Conservation (phyloP, 2,888 invertebrate genomes). For the Xiphydria camelus region DNA sequence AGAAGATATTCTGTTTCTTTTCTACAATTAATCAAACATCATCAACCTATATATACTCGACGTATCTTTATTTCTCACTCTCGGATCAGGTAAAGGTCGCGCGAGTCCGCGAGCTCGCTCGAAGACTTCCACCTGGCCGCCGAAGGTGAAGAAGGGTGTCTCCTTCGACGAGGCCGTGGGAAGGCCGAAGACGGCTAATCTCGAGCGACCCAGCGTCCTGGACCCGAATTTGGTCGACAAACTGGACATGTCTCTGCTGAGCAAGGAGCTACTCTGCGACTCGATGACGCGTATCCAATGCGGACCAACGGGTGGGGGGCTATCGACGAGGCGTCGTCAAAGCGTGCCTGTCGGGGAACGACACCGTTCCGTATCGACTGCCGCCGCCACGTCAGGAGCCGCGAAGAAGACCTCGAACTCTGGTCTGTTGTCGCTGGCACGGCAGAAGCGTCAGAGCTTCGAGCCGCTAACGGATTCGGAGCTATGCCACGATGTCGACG, state of each 20-base stretch:
- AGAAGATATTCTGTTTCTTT: too few species aligned
- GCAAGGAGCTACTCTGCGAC: constrained; percentile 60
- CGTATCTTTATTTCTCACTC: too few species aligned
- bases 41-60: too few species aligned
- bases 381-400: constrained; percentile 12
- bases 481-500: constrained; percentile 2
- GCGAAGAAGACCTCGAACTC: constrained; percentile 6
- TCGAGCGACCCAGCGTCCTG: constrained; percentile 62
- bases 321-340: constrained; percentile 27
- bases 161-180: constrained; percentile 21
- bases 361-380: constrained; percentile 14
- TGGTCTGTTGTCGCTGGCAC: constrained; percentile 7
- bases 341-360: constrained; percentile 23
- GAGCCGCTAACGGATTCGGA: constrained; percentile 31
- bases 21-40: too few species aligned
- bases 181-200: constrained; percentile 63
- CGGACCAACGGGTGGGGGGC: constrained; percentile 28
- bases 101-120: too few species aligned
- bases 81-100: too few species aligned
- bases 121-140: constrained; percentile 47
- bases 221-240: constrained; percentile 60
- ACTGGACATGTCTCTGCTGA: constrained; percentile 64
- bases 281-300: constrained; percentile 39
- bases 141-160: constrained; percentile 38
- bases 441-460: constrained; percentile 34